Conservation (phyloP, 2,797 vertebrate genomes). For the Lindbergichthys nudifrons region DNA sequence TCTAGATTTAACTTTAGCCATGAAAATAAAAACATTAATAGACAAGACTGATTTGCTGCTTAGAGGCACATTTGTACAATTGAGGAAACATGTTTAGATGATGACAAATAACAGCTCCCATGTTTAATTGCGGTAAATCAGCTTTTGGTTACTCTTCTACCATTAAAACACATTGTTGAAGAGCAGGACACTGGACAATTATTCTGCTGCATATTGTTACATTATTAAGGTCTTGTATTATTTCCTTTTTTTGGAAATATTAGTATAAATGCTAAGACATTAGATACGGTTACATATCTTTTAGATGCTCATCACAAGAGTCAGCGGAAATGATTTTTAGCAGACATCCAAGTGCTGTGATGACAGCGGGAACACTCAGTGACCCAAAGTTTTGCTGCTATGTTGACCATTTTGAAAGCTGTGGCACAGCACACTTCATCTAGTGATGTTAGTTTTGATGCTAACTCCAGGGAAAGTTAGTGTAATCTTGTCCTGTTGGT, state of each 20-base stretch:
- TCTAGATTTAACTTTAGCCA: slow-evolving; percentile 26
- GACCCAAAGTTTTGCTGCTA: slow-evolving; percentile 41
- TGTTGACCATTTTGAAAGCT: slow-evolving; percentile 41
- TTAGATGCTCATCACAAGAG: slow-evolving; percentile 35
- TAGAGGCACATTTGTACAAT: slow-evolving; percentile 40
- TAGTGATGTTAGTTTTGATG: slow-evolving; percentile 63
- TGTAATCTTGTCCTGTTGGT: slow-evolving; percentile 68
- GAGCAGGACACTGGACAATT: slow-evolving; percentile 8
- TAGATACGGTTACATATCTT: slow-evolving; percentile 23
- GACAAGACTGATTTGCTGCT: slow-evolving; percentile 45
- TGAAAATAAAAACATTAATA: slow-evolving; percentile 12
- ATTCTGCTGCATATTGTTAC: slow-evolving; percentile 32
- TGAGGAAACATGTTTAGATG: slow-evolving; percentile 37
- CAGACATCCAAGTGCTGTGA: slow-evolving; percentile 48
- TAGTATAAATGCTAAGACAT: slow-evolving; percentile 47
- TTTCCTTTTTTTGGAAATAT: slow-evolving; percentile 30
- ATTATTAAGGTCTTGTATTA: slow-evolving; percentile 33
- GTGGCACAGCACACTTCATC: slow-evolving; percentile 19
- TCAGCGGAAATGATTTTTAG: slow-evolving; percentile 40
- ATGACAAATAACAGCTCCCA: slow-evolving; percentile 32
- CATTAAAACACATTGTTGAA: slow-evolving; percentile 9
- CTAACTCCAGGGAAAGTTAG: slow-evolving; percentile 74
- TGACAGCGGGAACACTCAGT: slow-evolving; percentile 35
- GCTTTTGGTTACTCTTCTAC: neutral
- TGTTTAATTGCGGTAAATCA: slow-evolving; percentile 19